These are phyloP conservation scores for Drosophila repleta DNA, from an alignment of 1,140 invertebrate genomes.

Conservation along the genomic window DNA sequence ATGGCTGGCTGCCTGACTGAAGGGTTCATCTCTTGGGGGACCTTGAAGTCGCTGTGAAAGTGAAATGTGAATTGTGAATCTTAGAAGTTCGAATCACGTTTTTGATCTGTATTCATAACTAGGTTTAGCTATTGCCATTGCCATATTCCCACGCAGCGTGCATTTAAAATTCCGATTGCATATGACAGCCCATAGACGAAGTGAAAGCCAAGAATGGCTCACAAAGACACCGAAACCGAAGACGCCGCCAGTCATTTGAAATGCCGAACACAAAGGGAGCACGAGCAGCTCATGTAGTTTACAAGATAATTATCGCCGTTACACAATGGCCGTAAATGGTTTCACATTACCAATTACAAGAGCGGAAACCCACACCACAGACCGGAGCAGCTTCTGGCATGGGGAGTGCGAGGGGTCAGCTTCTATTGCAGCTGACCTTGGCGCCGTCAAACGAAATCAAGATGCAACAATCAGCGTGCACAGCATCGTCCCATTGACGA, in stretches of 20 bases:
- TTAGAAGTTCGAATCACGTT: conserved; percentile 8
- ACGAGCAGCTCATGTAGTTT: conserved; percentile 8
- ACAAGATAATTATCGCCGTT: conserved; percentile 46
- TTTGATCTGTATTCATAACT: conserved; percentile 30
- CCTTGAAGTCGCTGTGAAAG: conserved; percentile 42
- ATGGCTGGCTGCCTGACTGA: no score
- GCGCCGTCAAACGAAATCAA: conserved; percentile 42
- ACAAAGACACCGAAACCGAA: conserved; percentile 9
- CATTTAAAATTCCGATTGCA: conserved; percentile 60
- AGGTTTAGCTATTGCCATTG: not conserved
- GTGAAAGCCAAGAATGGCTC: conserved; percentile 46
- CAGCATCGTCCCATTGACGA: conserved; percentile 22
- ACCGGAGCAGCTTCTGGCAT: conserved; percentile 57
- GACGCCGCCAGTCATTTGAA: conserved; percentile 31
- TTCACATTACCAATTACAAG: conserved; percentile 67
- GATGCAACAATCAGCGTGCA: conserved; percentile 42
- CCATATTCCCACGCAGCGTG: conserved; percentile 48
- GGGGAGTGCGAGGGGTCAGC: no score
- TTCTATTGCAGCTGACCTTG: conserved; percentile 61
- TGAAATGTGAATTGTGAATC: conserved; percentile 8
- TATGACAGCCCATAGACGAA: conserved; percentile 38
- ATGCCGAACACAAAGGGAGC: conserved; percentile 50
- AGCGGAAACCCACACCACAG: conserved; percentile 30
- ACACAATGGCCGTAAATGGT: conserved; percentile 62
- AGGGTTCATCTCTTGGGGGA: conserved; percentile 12